phyloP scores from a whole-genome alignment of 2,113 vertebrate species.

The Hiodon alosoides region DNA sequence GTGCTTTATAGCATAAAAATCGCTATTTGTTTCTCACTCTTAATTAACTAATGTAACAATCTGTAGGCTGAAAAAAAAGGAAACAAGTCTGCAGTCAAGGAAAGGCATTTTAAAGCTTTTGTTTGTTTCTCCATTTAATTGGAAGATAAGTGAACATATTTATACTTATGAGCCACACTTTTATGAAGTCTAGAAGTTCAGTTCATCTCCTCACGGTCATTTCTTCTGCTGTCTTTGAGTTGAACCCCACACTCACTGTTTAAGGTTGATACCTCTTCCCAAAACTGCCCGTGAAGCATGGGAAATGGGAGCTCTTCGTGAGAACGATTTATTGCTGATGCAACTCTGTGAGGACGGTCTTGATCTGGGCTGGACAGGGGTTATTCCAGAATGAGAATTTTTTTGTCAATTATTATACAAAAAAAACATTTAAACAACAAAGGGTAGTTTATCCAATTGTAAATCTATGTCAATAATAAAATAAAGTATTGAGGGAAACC shows the following conservation, averaged over 20 bases:
- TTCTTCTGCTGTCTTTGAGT: slow-evolving; percentile 44
- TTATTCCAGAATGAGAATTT: slow-evolving; percentile 26
- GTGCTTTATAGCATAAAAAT: no score
- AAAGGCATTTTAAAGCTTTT: slow-evolving; percentile 35
- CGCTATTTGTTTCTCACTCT: slow-evolving; percentile 46
- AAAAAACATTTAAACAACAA: neutral
- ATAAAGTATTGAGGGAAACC: neutral
- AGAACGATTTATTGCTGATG: neutral
- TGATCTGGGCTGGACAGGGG: slow-evolving; percentile 36
- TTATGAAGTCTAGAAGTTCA: slow-evolving; percentile 52
- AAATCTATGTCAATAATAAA: slow-evolving; percentile 1
- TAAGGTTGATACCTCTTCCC: slow-evolving; percentile 57
- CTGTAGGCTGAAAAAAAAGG: slow-evolving; percentile 32
- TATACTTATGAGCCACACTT: slow-evolving; percentile 18
- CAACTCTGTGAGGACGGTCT: neutral
- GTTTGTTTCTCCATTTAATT: slow-evolving; percentile 14
- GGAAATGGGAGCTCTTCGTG: neutral
- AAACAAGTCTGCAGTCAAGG: slow-evolving; percentile 32
- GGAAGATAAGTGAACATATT: slow-evolving; percentile 18
- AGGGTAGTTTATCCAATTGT: neutral
- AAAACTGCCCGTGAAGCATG: slow-evolving; percentile 50
- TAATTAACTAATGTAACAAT: slow-evolving; percentile 53
- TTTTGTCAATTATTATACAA: slow-evolving; percentile 5
- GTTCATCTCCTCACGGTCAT: slow-evolving; percentile 52
- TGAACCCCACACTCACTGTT: slow-evolving; percentile 51